Percentiles rank a stretch among this genome's conserved stretches.
phyloP scores from a whole-genome alignment of 2,797 vertebrate genomes.

The Perodicticus potto region DNA sequence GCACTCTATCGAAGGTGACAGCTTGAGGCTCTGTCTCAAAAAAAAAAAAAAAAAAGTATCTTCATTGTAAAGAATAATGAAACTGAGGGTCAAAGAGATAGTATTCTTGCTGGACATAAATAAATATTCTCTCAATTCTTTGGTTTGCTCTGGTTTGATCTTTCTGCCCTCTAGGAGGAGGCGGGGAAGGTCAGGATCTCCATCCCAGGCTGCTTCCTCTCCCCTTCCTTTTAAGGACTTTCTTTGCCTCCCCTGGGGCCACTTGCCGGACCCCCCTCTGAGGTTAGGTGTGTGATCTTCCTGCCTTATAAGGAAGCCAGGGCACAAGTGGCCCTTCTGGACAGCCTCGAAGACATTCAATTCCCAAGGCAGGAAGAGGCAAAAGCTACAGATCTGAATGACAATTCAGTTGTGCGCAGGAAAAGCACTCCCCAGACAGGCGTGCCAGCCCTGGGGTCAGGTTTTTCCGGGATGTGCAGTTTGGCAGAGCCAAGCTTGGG shows the following conservation, averaged over 20 bases:
- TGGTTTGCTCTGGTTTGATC: conserved; percentile 20
- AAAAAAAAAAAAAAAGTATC: too few relatives aligned
- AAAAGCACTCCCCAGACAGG: neutral
- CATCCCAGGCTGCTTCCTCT: neutral
- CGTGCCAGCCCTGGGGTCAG: neutral
- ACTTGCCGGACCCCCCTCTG: neutral
- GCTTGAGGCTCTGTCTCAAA: too few relatives aligned
- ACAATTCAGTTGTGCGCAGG: neutral
- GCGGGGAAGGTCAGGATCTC: conserved; percentile 28
- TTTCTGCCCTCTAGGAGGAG: neutral
- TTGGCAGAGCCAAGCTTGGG: conserved; percentile 20
- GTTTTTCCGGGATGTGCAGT: neutral
- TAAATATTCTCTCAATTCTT: conserved; percentile 6
- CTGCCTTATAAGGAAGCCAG: conserved; percentile 54
- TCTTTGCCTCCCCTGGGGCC: conserved; percentile 16
- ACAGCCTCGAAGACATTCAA: neutral
- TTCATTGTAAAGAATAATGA: conserved; percentile 45
- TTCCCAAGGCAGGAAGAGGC: neutral
- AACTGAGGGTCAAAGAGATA: neutral
- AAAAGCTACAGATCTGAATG: neutral
- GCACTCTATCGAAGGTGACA: too few relatives aligned
- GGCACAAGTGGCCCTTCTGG: neutral
- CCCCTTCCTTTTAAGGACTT: conserved; percentile 48
- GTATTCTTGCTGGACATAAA: conserved; percentile 29
- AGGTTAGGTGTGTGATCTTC: neutral